A percentile compares a stretch with the other conserved stretches of the same genome.
phyloP scores from a whole-genome alignment of 2,888 invertebrate species.

The Andrena bucephala region DNA sequence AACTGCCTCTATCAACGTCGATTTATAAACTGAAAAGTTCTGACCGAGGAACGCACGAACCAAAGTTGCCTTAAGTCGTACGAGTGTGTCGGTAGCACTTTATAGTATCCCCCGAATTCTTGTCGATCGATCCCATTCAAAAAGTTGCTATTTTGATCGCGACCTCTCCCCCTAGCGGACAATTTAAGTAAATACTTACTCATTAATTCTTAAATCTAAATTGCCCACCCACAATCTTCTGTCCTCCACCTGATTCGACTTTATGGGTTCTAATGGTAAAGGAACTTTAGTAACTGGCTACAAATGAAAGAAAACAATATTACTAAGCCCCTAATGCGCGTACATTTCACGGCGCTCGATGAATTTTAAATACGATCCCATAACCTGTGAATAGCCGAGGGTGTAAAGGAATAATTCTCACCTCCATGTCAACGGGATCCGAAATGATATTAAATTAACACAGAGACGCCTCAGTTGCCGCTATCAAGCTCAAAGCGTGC shows the following conservation, averaged over 20 bases:
- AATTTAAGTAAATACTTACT: slow-evolving; percentile 90
- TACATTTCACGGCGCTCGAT: background rate
- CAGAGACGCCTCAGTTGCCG: slow-evolving; percentile 43
- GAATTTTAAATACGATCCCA: slow-evolving; percentile 7
- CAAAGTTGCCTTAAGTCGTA: too few relatives aligned
- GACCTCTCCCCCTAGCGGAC: background rate
- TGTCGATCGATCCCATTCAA: background rate
- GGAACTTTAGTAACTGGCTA: slow-evolving; percentile 80
- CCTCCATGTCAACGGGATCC: slow-evolving; percentile 66
- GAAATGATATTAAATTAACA: slow-evolving; percentile 55
- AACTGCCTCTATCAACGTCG: too few relatives aligned
- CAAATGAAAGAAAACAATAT: slow-evolving; percentile 38
- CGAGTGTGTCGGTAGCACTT: too few relatives aligned
- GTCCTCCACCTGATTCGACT: slow-evolving; percentile 87
- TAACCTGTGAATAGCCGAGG: slow-evolving; percentile 45
- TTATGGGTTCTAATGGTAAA: slow-evolving; percentile 87
- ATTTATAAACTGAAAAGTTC: too few relatives aligned
- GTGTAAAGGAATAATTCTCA: slow-evolving; percentile 41
- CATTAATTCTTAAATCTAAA: slow-evolving; percentile 94
- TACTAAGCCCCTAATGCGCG: background rate
- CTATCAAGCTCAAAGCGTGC: slow-evolving; percentile 49
- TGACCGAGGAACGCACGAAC: too few relatives aligned
- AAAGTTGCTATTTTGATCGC: slow-evolving; percentile 10
- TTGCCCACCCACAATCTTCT: slow-evolving; percentile 96
- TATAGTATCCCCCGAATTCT: too few relatives aligned